A percentile compares a stretch with the other conserved stretches of the same genome.
Evolutionary conservation across 2,113 vertebrate genomes (phyloP).

Genomic region (Phyllostomus discolor): DNA sequence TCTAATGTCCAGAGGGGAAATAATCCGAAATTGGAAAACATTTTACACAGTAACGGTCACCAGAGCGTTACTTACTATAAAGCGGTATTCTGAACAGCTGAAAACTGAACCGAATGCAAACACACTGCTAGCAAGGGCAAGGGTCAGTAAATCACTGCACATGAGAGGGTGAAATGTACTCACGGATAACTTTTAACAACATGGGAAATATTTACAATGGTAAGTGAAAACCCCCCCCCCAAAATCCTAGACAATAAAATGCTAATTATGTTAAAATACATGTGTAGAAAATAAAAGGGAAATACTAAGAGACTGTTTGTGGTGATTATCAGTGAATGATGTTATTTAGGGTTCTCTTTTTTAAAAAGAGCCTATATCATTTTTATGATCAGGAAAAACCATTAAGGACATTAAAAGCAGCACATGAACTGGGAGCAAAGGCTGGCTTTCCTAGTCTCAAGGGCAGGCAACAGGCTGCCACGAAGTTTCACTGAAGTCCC

Average conservation of each 20-base stretch:
- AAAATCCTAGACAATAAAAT: neutral
- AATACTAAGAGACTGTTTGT: neutral
- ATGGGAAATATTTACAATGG: neutral
- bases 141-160: neutral
- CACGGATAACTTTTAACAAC: neutral
- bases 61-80: neutral
- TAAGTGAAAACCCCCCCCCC: neutral
- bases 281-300: neutral
- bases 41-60: neutral
- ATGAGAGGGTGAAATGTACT: neutral
- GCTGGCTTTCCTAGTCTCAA: fast-evolving
- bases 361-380: too few relatives aligned
- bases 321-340: neutral
- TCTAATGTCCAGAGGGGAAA: neutral
- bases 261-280: neutral
- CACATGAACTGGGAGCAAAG: neutral
- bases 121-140: neutral
- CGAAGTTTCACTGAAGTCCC: neutral
- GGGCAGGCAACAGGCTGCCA: fast-evolving
- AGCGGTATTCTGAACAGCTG: neutral
- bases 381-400: neutral
- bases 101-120: neutral
- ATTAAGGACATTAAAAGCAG: neutral
- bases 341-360: neutral
- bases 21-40: neutral